These are phyloP conservation scores for Tachystola acroxantha DNA, from an alignment of 2,888 invertebrate species.

Conservation along the genomic window DNA sequence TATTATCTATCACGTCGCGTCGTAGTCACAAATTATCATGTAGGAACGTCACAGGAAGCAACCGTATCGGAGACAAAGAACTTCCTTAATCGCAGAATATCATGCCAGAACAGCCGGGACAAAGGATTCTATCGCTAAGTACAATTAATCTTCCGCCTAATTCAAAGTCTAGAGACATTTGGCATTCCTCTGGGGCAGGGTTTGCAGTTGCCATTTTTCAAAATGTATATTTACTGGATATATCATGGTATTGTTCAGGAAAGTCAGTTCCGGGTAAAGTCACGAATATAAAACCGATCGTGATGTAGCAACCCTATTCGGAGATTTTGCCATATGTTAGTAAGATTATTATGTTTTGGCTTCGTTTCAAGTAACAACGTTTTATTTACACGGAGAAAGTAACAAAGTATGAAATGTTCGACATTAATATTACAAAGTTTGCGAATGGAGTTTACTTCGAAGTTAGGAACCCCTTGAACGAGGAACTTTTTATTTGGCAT, in stretches of 20 bases:
- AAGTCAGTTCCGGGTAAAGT: too few relatives aligned
- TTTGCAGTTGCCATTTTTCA: too few relatives aligned
- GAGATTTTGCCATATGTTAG: conserved; percentile 7
- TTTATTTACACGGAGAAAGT: conserved; percentile 1
- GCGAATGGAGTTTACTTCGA: background rate
- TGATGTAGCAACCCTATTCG: too few relatives aligned
- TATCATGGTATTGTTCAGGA: too few relatives aligned
- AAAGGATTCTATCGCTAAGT: conserved; percentile 24
- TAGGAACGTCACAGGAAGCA: background rate
- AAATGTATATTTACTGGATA: too few relatives aligned
- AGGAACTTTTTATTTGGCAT: background rate
- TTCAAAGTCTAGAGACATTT: too few relatives aligned
- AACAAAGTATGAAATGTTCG: conserved; percentile 2
- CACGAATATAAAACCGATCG: too few relatives aligned
- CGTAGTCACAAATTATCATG: too few relatives aligned
- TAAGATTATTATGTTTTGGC: background rate
- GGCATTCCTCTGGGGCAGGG: too few relatives aligned
- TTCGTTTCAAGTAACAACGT: background rate
- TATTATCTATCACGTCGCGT: too few relatives aligned
- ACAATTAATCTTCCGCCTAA: conserved; percentile 19
- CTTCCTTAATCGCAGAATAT: background rate
- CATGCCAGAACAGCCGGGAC: conserved; percentile 11
- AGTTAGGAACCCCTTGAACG: too few relatives aligned
- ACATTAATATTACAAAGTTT: background rate
- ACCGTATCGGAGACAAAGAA: conserved; percentile 3